These are phyloP conservation scores for Tipula helvola DNA, from an alignment of 2,888 invertebrate species.

Conservation along the genomic window DNA sequence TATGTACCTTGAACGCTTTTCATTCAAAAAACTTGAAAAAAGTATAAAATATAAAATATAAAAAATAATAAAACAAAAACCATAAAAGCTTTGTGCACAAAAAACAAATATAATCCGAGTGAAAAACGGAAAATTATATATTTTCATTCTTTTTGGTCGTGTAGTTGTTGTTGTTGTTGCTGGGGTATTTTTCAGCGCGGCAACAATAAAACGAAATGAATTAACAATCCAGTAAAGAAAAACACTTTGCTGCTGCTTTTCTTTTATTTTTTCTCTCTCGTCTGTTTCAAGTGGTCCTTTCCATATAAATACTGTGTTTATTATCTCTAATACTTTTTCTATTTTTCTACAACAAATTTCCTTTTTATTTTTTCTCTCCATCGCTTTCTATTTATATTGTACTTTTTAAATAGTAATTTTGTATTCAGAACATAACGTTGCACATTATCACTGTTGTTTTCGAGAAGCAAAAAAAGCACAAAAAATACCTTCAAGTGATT, in stretches of 20 bases:
- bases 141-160: neutral
- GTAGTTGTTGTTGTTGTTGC: neutral
- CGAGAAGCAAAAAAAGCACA: neutral
- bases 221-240: constrained; percentile 4
- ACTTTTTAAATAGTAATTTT: constrained; percentile 5
- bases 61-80: neutral
- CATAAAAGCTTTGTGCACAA: neutral
- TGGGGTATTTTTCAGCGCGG: neutral
- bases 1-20: neutral
- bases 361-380: neutral
- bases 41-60: neutral
- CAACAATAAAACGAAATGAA: neutral
- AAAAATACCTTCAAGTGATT: neutral
- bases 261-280: neutral
- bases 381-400: neutral
- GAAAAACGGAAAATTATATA: neutral
- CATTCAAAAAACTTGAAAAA: neutral
- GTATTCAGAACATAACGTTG: constrained; percentile 7
- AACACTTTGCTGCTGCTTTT: neutral
- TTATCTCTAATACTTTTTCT: neutral
- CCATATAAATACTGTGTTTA: neutral
- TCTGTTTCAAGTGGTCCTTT: neutral
- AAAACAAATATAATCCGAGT: neutral
- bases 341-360: neutral
- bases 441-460: constrained; percentile 6